Evolutionary conservation across 2,888 invertebrate species (phyloP).

Genomic region (Andrena bucephala): DNA sequence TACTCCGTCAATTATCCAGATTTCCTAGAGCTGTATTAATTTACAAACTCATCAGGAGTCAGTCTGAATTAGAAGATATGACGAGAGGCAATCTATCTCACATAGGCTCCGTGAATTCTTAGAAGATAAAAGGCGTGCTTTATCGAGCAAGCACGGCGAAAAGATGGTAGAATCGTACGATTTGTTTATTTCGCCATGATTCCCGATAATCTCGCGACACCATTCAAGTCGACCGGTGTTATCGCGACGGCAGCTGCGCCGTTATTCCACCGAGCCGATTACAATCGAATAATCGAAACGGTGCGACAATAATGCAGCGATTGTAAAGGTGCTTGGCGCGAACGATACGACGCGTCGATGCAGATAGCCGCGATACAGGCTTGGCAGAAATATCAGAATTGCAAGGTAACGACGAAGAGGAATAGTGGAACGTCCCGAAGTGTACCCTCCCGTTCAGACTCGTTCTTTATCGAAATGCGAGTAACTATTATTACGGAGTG

Average conservation of each 20-base stretch:
- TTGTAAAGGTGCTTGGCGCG: background rate
- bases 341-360: background rate
- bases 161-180: conserved; percentile 20
- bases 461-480: background rate
- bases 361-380: background rate
- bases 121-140: background rate
- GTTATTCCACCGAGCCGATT: conserved; percentile 20
- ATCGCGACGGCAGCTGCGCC: background rate
- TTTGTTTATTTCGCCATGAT: background rate
- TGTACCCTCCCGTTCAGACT: background rate
- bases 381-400: background rate
- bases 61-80: no score
- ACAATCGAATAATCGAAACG: conserved; percentile 32
- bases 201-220: conserved; percentile 16
- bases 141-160: background rate
- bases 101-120: no score
- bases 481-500: conserved; percentile 21
- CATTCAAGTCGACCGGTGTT: conserved; percentile 7
- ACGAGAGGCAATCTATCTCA: no score
- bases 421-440: background rate
- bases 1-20: no score
- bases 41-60: no score
- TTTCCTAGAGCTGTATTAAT: no score
- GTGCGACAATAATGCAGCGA: conserved; percentile 7
- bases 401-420: background rate